These are phyloP conservation scores for Cebidichthys violaceus DNA, from an alignment of 2,113 vertebrate genomes.

Conservation along the genomic window DNA sequence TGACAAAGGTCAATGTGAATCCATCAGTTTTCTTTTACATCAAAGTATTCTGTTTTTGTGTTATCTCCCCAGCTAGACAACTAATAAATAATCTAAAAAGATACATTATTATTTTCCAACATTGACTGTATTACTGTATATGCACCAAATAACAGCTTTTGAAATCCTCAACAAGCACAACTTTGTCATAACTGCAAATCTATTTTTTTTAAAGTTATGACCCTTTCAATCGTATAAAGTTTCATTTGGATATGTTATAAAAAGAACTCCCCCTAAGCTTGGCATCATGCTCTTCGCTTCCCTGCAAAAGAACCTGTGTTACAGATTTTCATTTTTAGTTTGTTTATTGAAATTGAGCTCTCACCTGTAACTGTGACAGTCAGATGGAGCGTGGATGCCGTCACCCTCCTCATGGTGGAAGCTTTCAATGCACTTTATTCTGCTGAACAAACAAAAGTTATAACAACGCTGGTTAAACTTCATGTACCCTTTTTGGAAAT, in stretches of 20 bases:
- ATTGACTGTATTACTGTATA: neutral
- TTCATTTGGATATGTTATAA: neutral
- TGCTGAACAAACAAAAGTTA: constrained; percentile 46
- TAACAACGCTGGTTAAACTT: neutral
- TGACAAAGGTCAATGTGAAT: constrained; percentile 36
- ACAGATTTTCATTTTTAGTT: constrained; percentile 22
- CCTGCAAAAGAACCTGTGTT: neutral
- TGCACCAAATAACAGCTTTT: neutral
- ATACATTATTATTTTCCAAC: neutral
- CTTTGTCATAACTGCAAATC: neutral
- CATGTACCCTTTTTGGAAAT: constrained; percentile 1
- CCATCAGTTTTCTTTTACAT: constrained; percentile 27
- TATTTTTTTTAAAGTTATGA: neutral
- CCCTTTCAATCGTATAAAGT: neutral
- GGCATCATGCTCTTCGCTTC: constrained; percentile 23
- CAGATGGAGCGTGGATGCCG: constrained; percentile 41
- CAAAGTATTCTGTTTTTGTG: constrained; percentile 18
- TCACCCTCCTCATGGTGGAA: constrained; percentile 69
- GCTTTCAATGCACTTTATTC: constrained; percentile 47
- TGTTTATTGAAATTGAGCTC: constrained; percentile 26
- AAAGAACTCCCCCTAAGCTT: constrained; percentile 1
- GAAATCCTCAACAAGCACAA: neutral
- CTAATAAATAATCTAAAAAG: constrained; percentile 3
- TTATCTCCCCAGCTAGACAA: constrained; percentile 17
- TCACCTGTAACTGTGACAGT: constrained; percentile 74